phyloP scores from a whole-genome alignment of 2,113 vertebrate species.

The Sinocyclocheilus grahami region DNA sequence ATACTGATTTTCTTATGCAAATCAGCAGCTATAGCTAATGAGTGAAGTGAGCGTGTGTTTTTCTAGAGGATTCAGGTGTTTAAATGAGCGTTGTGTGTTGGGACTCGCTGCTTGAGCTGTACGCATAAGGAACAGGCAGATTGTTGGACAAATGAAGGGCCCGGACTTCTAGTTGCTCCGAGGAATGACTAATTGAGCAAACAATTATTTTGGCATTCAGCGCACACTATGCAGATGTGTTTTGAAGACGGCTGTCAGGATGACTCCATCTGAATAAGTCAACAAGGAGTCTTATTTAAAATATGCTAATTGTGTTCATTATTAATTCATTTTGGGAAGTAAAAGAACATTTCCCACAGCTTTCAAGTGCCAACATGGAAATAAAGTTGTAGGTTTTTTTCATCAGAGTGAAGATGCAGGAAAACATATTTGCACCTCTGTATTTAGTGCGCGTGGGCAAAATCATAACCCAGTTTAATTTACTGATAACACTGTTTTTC shows the following conservation, averaged over 20 bases:
- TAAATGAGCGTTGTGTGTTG: constrained; percentile 19
- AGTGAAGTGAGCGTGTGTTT: background rate
- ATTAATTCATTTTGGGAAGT: background rate
- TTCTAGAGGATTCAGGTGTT: background rate
- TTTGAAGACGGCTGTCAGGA: background rate
- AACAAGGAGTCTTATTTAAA: background rate
- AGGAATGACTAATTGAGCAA: background rate
- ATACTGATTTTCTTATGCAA: background rate
- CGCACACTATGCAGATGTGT: background rate
- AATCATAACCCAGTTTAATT: constrained; percentile 22
- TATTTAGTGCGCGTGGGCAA: background rate
- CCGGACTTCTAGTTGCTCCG: background rate
- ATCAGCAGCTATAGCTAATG: background rate
- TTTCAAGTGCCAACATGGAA: background rate
- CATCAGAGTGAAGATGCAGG: background rate
- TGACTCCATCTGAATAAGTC: background rate
- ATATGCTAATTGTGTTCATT: background rate
- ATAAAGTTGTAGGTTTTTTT: background rate
- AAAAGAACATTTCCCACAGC: background rate
- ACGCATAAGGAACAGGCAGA: background rate
- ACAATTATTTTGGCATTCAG: background rate
- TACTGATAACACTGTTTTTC: background rate
- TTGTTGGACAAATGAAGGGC: constrained; percentile 1
- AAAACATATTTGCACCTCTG: background rate
- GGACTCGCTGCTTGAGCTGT: constrained; percentile 5